phyloP scores from a whole-genome alignment of 2,113 vertebrate species.

The Phaethon lepturus region DNA sequence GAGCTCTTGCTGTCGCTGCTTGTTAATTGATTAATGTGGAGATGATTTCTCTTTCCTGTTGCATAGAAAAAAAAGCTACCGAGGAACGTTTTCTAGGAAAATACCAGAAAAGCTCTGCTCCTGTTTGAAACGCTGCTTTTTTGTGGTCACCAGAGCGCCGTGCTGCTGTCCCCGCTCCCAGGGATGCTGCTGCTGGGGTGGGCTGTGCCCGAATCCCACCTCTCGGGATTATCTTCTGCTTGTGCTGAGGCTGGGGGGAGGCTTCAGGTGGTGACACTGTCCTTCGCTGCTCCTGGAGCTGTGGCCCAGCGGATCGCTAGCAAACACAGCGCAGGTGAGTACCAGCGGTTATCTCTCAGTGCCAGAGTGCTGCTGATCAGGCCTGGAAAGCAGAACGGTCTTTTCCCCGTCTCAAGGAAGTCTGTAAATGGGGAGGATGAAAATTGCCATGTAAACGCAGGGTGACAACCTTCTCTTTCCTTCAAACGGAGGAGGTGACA shows the following conservation, averaged over 20 bases:
- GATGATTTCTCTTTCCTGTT: neutral
- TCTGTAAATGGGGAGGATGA: neutral
- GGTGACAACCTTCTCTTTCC: neutral
- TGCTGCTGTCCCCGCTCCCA: neutral
- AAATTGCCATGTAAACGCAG: neutral
- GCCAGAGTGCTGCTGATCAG: neutral
- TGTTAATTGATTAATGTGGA: neutral
- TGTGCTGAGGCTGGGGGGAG: neutral
- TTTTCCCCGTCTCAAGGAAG: neutral
- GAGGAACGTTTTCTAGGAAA: neutral
- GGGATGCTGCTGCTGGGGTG: neutral
- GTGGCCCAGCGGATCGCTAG: neutral
- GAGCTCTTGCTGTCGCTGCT: neutral
- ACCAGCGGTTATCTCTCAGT: neutral
- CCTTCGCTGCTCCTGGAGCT: neutral
- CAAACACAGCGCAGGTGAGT: rapidly evolving
- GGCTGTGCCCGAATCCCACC: neutral
- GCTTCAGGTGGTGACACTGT: neutral
- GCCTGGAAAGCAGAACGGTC: neutral
- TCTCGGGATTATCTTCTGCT: neutral
- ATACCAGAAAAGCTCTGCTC: neutral
- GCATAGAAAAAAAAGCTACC: neutral
- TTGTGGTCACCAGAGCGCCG: neutral
- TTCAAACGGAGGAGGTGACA: neutral
- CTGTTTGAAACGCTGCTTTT: neutral